phyloP scores from a whole-genome alignment of 2,888 invertebrate genomes.

The Mesorhabditis belari region DNA sequence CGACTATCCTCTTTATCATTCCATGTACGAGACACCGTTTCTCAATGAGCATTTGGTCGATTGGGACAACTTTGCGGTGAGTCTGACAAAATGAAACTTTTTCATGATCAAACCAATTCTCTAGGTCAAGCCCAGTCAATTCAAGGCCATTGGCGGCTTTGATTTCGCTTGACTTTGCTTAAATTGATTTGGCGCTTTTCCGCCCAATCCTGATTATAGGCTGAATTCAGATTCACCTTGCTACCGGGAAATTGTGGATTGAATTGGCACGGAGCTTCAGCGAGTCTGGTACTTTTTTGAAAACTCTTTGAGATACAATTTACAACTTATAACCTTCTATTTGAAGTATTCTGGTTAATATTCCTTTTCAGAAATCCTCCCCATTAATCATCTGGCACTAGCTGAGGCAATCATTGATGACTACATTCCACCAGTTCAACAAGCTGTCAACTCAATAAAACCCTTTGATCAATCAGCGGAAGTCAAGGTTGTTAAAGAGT shows the following conservation, averaged over 20 bases:
- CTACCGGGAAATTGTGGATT: slow-evolving; percentile 54
- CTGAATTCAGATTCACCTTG: slow-evolving; percentile 48
- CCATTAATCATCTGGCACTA: slow-evolving; percentile 54
- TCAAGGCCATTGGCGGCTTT: too few species aligned
- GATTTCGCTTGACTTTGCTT: too few species aligned
- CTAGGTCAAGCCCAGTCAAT: too few species aligned
- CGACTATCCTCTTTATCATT: slow-evolving; percentile 46
- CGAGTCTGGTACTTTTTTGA: too few species aligned
- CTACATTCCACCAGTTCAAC: slow-evolving; percentile 36
- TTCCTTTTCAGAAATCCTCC: slow-evolving; percentile 50
- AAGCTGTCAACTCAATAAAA: too few species aligned
- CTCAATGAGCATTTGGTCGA: slow-evolving; percentile 47
- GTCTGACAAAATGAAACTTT: slow-evolving; percentile 10
- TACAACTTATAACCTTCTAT: too few species aligned
- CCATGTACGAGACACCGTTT: slow-evolving; percentile 49
- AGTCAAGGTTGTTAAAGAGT: too few species aligned
- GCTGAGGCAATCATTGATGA: slow-evolving; percentile 30
- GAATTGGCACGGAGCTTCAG: slow-evolving; percentile 54
- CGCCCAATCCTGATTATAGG: background rate
- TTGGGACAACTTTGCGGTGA: slow-evolving; percentile 15
- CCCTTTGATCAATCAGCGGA: too few species aligned
- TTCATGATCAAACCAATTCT: slow-evolving; percentile 53
- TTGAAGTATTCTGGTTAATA: too few species aligned
- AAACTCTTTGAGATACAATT: too few species aligned
- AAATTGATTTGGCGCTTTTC: too few species aligned